phyloP scores from a whole-genome alignment of 2,113 vertebrate species.

The Apodemus sylvaticus region DNA sequence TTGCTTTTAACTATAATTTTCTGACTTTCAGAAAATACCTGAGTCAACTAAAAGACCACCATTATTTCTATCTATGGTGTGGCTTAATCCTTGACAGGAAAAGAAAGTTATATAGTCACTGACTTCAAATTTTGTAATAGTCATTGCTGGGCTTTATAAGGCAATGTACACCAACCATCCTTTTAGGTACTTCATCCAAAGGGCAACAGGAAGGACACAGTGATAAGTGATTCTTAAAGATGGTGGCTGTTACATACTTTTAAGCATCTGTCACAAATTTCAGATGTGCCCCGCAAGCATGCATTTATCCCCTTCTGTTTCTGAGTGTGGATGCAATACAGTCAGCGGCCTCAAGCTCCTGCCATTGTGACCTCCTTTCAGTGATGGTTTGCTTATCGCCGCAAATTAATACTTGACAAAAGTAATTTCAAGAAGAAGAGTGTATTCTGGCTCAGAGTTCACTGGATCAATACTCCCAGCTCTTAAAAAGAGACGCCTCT shows the following conservation, averaged over 20 bases:
- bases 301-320: background rate
- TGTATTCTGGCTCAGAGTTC: background rate
- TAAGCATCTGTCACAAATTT: conserved; percentile 29
- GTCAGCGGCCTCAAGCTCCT: background rate
- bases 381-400: background rate
- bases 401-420: background rate
- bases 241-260: background rate
- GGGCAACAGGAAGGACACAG: background rate
- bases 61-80: conserved; percentile 25
- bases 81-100: background rate
- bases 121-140: background rate
- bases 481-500: background rate
- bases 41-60: conserved; percentile 15
- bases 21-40: conserved; percentile 43
- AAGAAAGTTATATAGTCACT: background rate
- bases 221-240: background rate
- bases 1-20: conserved; percentile 19
- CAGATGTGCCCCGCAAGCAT: background rate
- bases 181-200: background rate
- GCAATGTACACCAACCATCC: too few relatives aligned
- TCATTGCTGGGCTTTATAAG: background rate
- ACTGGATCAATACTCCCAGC: background rate
- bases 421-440: background rate
- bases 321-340: background rate
- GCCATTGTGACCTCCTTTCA: background rate